Evolutionary conservation across 2,113 vertebrate genomes (phyloP).

Genomic region (Australoheros scitulus): DNA sequence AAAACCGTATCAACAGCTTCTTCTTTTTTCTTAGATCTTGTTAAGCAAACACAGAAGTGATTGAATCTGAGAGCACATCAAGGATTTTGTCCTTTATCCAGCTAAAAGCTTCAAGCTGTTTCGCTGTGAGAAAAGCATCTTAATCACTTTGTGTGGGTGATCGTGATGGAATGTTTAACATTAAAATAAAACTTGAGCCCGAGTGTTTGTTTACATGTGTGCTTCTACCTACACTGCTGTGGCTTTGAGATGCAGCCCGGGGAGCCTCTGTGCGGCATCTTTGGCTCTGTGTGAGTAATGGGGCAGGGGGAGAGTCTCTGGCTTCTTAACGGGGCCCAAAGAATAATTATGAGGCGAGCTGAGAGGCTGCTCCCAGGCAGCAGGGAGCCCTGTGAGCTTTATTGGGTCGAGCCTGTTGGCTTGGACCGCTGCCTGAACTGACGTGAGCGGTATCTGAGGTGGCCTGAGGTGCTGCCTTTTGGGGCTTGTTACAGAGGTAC

Average conservation of each 20-base stretch:
- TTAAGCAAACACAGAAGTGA: background rate
- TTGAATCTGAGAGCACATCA: background rate
- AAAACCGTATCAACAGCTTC: background rate
- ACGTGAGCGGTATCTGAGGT: constrained; percentile 38
- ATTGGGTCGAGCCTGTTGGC: constrained; percentile 22
- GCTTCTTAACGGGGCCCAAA: constrained; percentile 59
- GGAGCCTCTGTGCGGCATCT: constrained; percentile 51
- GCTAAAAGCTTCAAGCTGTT: constrained; percentile 16
- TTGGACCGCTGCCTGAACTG: constrained; percentile 52
- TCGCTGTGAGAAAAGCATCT: background rate
- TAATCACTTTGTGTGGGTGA: background rate
- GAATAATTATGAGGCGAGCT: constrained; percentile 73
- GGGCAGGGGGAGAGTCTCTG: constrained; percentile 51
- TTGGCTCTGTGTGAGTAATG: constrained; percentile 71
- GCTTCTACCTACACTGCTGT: background rate
- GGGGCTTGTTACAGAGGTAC: constrained; percentile 21
- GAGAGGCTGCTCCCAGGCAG: constrained; percentile 53
- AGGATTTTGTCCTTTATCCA: background rate
- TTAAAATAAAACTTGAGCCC: constrained; percentile 23
- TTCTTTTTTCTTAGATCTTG: background rate
- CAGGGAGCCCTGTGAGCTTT: constrained; percentile 49
- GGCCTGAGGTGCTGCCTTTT: constrained; percentile 17
- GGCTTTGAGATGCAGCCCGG: constrained; percentile 33
- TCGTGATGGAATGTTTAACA: background rate
- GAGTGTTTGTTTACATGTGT: constrained; percentile 18